A percentile compares a stretch with the other conserved stretches of the same genome.
Evolutionary conservation across 2,113 vertebrate species (phyloP).

Genomic region (Hystrix cristata): DNA sequence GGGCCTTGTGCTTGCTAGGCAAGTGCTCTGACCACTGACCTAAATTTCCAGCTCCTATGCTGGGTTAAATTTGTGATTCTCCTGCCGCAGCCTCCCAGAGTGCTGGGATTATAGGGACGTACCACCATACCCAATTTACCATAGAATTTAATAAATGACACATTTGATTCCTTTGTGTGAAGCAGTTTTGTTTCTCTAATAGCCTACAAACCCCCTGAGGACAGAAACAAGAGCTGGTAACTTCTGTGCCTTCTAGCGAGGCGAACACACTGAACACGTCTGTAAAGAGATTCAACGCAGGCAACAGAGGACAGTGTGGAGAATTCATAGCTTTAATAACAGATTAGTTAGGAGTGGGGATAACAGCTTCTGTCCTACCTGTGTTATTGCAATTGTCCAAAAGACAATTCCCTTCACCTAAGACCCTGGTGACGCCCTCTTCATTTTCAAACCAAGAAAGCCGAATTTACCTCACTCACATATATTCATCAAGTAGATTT

Average conservation of each 20-base stretch:
- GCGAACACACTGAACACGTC: not conserved
- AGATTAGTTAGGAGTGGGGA: not conserved
- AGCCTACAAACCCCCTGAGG: not conserved
- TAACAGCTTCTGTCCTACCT: not conserved
- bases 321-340: slow-evolving; percentile 60
- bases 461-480: not conserved
- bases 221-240: not conserved
- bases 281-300: not conserved
- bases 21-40: no score
- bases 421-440: not conserved
- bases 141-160: not conserved
- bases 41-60: no score
- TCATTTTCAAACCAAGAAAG: slow-evolving; percentile 52
- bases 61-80: not conserved
- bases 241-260: not conserved
- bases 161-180: not conserved
- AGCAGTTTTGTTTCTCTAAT: not conserved
- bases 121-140: not conserved
- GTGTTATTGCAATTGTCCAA: not conserved
- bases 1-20: no score
- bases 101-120: not conserved
- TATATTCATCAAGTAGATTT: not conserved
- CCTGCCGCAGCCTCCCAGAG: not conserved
- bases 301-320: not conserved
- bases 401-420: not conserved